These are phyloP conservation scores for Triops cancriformis DNA, from an alignment of 1,140 invertebrate genomes.

Conservation along the genomic window DNA sequence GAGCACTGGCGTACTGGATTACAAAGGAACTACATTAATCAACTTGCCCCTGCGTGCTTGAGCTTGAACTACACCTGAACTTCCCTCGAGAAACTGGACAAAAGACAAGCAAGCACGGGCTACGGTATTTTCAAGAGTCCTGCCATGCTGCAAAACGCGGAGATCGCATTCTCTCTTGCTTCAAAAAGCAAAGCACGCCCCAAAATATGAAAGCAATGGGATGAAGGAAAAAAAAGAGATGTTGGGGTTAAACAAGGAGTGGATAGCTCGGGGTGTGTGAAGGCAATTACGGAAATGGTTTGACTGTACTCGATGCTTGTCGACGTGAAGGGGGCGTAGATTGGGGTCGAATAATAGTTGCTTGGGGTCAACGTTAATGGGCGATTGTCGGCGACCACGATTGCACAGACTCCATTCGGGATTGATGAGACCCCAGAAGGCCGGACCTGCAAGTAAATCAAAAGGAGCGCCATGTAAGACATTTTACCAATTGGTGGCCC, in stretches of 20 bases:
- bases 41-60: neutral
- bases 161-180: too few species aligned
- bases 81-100: neutral
- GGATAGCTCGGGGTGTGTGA: neutral
- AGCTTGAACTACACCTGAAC: neutral
- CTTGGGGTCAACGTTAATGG: conserved; percentile 88
- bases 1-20: neutral
- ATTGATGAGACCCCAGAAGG: conserved; percentile 94
- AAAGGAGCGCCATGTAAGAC: conserved; percentile 23
- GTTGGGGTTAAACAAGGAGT: neutral
- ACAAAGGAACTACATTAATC: neutral
- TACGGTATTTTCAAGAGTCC: too few species aligned
- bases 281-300: conserved; percentile 14
- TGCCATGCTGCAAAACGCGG: too few species aligned
- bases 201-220: neutral
- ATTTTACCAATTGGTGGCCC: neutral
- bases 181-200: too few species aligned
- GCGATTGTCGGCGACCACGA: conserved; percentile 84
- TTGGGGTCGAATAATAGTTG: conserved; percentile 89
- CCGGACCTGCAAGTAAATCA: conserved; percentile 64
- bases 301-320: conserved; percentile 72
- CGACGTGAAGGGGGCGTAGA: conserved; percentile 73
- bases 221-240: neutral
- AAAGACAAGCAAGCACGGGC: neutral
- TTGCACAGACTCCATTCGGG: conserved; percentile 93